These are phyloP conservation scores for Styela clava DNA, from an alignment of 23 tunicate species.

Conservation along the genomic window DNA sequence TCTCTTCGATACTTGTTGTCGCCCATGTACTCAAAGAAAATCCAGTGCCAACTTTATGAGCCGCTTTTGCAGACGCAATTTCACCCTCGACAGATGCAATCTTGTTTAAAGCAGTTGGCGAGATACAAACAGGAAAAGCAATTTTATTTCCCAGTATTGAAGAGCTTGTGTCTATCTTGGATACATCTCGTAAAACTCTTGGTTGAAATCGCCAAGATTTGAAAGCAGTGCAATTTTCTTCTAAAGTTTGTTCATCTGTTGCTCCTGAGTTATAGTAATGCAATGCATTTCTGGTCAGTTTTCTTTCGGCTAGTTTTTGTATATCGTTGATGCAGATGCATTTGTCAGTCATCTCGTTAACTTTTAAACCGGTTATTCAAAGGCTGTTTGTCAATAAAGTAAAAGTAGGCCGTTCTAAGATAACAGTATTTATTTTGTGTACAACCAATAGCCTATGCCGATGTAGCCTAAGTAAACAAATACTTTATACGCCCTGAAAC, in stretches of 20 bases:
- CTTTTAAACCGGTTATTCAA: too few relatives aligned
- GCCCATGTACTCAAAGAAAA: conserved; percentile 79
- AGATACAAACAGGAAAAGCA: conserved; percentile 58
- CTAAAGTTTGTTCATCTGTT: conserved; percentile 61
- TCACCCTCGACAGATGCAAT: conserved; percentile 65
- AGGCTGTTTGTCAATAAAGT: too few relatives aligned
- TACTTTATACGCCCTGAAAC: too few relatives aligned
- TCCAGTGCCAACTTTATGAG: conserved; percentile 29
- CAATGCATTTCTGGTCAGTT: conserved; percentile 37
- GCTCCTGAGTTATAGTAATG: conserved; percentile 69
- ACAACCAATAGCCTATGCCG: too few relatives aligned
- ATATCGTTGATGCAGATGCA: conserved; percentile 44
- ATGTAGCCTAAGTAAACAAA: too few relatives aligned
- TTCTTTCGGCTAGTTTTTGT: conserved; percentile 50
- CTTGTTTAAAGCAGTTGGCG: conserved; percentile 82
- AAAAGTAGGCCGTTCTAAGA: too few relatives aligned
- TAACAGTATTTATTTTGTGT: too few relatives aligned
- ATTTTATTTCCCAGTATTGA: conserved; percentile 44
- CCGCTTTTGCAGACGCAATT: conserved; percentile 70
- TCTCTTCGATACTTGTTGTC: conserved; percentile 68
- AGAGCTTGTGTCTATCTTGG: conserved; percentile 42
- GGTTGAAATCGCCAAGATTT: conserved; percentile 56
- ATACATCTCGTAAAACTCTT: conserved; percentile 56
- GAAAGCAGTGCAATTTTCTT: conserved; percentile 38
- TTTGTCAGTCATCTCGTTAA: not conserved